A percentile compares a stretch with the other conserved stretches of the same genome.
phyloP scores from a whole-genome alignment of 2,113 vertebrate species.

The cattle (Bos taurus) region ARS-UCD2.0 NC_037357.1:113276001-113276500 shows the following conservation, averaged over 20 bases:
- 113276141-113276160: background rate
- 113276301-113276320: background rate
- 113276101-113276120: background rate
- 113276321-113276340: background rate
- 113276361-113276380: background rate
- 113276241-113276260: background rate
- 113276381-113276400: background rate
- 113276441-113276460: background rate
- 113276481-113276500: background rate
- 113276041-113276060: background rate
- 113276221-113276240: background rate
- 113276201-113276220: background rate
- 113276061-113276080: background rate
- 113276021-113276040: background rate
- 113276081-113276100: background rate
- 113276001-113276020: background rate
- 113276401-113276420: background rate
- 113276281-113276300: background rate
- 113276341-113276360: background rate
- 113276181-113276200: background rate
- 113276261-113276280: background rate
- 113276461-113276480: background rate
- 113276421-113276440: background rate
- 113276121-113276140: background rate
- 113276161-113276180: background rate